Evolutionary conservation across 1,140 invertebrate species (phyloP), one percentile per base, ranked within the genome.

Genomic region (Piezodorus guildinii): DNA sequence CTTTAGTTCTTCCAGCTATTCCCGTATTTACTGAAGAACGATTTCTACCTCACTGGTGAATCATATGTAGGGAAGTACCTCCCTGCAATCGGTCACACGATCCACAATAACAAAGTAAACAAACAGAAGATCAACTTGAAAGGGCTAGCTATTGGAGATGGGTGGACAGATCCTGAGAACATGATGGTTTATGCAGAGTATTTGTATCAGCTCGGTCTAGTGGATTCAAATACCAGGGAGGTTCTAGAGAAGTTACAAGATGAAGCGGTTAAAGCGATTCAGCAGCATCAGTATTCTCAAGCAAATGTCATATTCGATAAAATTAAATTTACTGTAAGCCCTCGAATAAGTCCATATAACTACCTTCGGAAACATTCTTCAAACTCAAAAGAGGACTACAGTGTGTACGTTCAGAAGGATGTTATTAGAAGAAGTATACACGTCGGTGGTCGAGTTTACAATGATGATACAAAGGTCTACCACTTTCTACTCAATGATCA

Each of bases 131-230:
- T 73, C 78, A 88, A 74, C 78, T 77, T 17, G 76, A 83, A 71
- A 81, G 86, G 86, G 39, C 73, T 94, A 64, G 85, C 87, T 0
- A 93, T 94, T 71, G 91, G 90, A 0, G 91, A 94, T 76, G 91
- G 90, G 0, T 74, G 91, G 0, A 85, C 82, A 65, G 91, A 94
- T 76, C 91, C 90, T 0, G 76, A 83, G 27, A 82, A 87, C 72
- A 89, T 91, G 76, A 71, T 89, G 0, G n/a, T 56, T 4, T 93
- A 92, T 72, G 84, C 87, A 12, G 82, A 87, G 68, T 90, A 89
- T 75, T 79, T 94, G 51, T 91, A 88, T 72, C 85, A 88, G 70
- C 73, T 90, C 51, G 91, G 91, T 0, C 74, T 71, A 14, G 52
- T 66, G 3, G 65, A 65, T 64, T 23, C 34, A 9, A 68, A 70